A percentile compares a stretch with the other conserved stretches of the same genome.
Evolutionary conservation across 2,797 vertebrate species (phyloP).

Genomic region (Manis javanica): DNA sequence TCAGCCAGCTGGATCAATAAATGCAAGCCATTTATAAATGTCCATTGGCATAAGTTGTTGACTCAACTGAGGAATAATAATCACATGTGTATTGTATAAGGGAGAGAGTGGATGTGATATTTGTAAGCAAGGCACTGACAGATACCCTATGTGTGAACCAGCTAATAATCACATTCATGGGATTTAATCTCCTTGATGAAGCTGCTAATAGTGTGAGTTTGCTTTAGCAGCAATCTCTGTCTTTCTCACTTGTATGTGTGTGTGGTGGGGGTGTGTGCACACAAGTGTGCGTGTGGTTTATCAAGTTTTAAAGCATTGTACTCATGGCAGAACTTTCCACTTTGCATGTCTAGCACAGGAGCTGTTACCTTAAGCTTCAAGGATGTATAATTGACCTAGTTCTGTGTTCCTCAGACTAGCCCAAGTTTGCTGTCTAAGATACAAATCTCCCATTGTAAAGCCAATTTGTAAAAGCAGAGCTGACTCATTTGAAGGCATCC

Average conservation of each 20-base stretch:
- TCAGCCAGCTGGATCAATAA: not conserved
- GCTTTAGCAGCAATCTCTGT: not conserved
- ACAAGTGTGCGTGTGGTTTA: not conserved
- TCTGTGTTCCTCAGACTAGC: not conserved
- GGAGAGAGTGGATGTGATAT: not conserved
- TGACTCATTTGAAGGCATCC: not conserved
- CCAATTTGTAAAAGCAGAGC: not conserved
- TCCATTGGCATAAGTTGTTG: not conserved
- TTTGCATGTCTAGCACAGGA: not conserved
- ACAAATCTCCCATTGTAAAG: not conserved
- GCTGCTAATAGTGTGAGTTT: not conserved
- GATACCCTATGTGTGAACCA: not conserved
- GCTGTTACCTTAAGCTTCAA: not conserved
- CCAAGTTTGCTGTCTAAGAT: not conserved
- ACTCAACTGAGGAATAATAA: not conserved
- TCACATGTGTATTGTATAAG: not conserved
- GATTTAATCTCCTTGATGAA: not conserved
- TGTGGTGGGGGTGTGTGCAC: too few species aligned
- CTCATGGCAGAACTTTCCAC: not conserved
- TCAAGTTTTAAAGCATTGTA: not conserved
- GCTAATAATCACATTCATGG: not conserved
- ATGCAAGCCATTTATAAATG: not conserved
- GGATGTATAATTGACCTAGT: not conserved
- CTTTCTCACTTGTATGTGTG: not conserved
- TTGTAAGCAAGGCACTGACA: not conserved